Base-by-base conservation (phyloP, 2,113 vertebrate species). In the Eolophus roseicapilla region DNA sequence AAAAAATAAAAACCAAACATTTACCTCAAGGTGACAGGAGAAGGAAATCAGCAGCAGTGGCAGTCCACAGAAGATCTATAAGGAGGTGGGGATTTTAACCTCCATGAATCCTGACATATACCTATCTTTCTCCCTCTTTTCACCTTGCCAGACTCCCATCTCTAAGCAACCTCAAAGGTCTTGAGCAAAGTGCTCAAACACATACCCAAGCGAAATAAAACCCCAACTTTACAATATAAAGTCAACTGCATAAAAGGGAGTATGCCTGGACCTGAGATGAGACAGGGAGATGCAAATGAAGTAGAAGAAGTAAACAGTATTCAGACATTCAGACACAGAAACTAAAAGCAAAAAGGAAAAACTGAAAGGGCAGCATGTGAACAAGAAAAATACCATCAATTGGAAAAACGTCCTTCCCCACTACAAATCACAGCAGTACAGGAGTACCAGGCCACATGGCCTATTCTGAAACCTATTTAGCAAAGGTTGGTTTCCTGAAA, bases 401-500 rank as follows among this genome's bases (percentile, higher is more conserved):
- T 83, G 37, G 46, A 53, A 84, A 92, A 92, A 50, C 25, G 81
- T 29, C 28, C 31, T 91, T 95, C 25, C 17, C 63, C 31, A 80
- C 57, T 65, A 52, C 69, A 93, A 92, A 81, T 82, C 73, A 96
- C 39, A 94, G 53, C 62, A 85, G 75, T 39, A 85, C 16, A 60
- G 39, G 90, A 88, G 79, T 70, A 68, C 2, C 3, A 80, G 77
- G 37, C 11, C 17, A 79, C 46, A 10, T 7, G 41, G 47, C 29
- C 57, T 92, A 28, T 47, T 89, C 49, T 82, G 60, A 85, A 95
- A 82, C 3, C 41, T 71, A 86, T 86, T 86, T 46, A 92, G 81
- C 62, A 96, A 93, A 94, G 28, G 37, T 92, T 92, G 91, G 43
- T 96, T 97, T 96, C 96, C 95, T 93, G 97, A 94, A 97, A 92